Evolutionary conservation across 1,140 invertebrate species (phyloP).

Genomic region (Brachionus koreanus): DNA sequence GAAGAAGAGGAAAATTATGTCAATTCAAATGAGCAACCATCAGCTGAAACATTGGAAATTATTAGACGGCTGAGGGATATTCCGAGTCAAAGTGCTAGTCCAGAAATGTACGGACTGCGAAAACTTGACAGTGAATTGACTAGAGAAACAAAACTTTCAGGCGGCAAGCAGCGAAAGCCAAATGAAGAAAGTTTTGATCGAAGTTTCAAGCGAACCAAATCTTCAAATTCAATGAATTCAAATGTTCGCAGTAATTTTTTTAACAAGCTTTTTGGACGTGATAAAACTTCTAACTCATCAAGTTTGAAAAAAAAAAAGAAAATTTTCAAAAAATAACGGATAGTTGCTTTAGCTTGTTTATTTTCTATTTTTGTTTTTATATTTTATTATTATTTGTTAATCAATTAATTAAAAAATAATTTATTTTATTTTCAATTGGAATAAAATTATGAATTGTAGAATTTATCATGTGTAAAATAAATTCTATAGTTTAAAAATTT

Average conservation of each 20-base stretch:
- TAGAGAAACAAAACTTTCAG: slow-evolving; percentile 3
- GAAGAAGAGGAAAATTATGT: neutral
- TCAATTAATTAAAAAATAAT: neutral
- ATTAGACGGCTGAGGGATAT: neutral
- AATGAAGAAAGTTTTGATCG: slow-evolving; percentile 5
- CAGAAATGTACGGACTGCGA: neutral
- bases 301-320: neutral
- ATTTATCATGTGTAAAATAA: no score
- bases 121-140: neutral
- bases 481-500: no score
- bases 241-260: neutral
- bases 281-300: neutral
- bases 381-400: neutral
- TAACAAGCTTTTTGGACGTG: neutral
- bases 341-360: neutral
- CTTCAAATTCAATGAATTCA: neutral
- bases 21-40: neutral
- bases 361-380: slow-evolving; percentile 14
- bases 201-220: neutral
- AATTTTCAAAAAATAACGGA: neutral
- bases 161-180: slow-evolving; percentile 7
- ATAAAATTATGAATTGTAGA: neutral
- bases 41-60: neutral
- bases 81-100: slow-evolving; percentile 12
- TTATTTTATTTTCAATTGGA: neutral